These are phyloP conservation scores for Austrolebias charrua DNA, from an alignment of 2,797 vertebrate genomes.

Conservation along the genomic window DNA sequence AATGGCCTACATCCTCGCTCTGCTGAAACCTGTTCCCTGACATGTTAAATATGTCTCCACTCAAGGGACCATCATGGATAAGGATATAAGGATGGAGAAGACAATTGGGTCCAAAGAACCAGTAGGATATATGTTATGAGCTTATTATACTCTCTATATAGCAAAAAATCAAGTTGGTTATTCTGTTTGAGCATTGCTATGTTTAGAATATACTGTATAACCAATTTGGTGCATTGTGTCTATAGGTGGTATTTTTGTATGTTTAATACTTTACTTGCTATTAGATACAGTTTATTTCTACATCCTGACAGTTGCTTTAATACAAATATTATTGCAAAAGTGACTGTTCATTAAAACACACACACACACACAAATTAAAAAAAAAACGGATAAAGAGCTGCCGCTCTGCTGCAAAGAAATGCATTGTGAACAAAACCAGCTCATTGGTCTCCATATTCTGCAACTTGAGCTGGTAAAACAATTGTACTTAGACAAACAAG, in stretches of 20 bases:
- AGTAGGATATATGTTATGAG: conserved; percentile 52
- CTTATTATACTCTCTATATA: conserved; percentile 43
- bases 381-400: not conserved
- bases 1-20: conserved; percentile 41
- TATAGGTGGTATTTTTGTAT: not conserved
- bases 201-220: conserved; percentile 1
- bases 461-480: conserved; percentile 26
- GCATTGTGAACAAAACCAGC: conserved; percentile 15
- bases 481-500: not conserved
- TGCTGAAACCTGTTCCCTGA: conserved; percentile 41
- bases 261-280: not conserved
- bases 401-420: conserved; percentile 7
- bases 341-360: conserved; percentile 3
- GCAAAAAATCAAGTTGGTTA: conserved; percentile 35
- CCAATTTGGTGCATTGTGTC: conserved; percentile 6
- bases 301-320: not conserved
- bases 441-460: conserved; percentile 6
- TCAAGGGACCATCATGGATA: conserved; percentile 48
- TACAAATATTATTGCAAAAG: conserved; percentile 1
- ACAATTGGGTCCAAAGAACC: conserved; percentile 59
- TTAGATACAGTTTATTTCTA: conserved; percentile 11
- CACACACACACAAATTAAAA: no score
- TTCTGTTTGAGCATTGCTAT: conserved; percentile 29
- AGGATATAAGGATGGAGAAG: conserved; percentile 41
- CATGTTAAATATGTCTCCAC: conserved; percentile 52